phyloP scores from a whole-genome alignment of 1,140 invertebrate genomes.

The Drosophila pectinifera region DNA sequence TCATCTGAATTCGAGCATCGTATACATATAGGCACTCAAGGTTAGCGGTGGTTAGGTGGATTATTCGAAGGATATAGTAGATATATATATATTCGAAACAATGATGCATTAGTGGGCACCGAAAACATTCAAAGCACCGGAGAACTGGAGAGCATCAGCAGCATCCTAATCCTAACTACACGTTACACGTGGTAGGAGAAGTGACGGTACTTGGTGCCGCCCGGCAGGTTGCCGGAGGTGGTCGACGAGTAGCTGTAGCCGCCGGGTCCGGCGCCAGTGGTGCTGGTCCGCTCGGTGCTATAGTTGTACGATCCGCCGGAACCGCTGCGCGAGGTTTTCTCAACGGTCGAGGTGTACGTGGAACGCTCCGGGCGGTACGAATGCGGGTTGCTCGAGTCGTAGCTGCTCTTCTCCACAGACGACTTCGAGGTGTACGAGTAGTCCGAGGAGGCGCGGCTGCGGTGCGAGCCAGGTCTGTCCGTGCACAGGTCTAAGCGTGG shows the following conservation, averaged over 20 bases:
- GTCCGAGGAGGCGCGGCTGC: slow-evolving; percentile 86
- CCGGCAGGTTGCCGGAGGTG: slow-evolving; percentile 90
- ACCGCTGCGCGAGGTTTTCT: slow-evolving; percentile 88
- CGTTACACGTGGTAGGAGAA: slow-evolving; percentile 92
- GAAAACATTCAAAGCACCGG: slow-evolving; percentile 37
- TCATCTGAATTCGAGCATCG: slow-evolving; percentile 53
- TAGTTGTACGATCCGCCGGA: slow-evolving; percentile 89
- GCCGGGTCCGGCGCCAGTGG: slow-evolving; percentile 89
- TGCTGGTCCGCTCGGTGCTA: slow-evolving; percentile 89
- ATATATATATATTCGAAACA: slow-evolving; percentile 34
- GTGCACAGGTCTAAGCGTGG: slow-evolving; percentile 93
- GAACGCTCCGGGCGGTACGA: slow-evolving; percentile 86
- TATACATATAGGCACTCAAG: slow-evolving; percentile 57
- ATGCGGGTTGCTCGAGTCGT: slow-evolving; percentile 86
- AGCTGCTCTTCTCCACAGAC: slow-evolving; percentile 85
- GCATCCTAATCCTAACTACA: slow-evolving; percentile 72
- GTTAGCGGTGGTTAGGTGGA: slow-evolving; percentile 48
- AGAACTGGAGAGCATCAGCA: slow-evolving; percentile 16
- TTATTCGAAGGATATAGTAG: slow-evolving; percentile 36
- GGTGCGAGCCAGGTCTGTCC: slow-evolving; percentile 89
- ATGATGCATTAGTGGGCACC: slow-evolving; percentile 45
- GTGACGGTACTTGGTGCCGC: slow-evolving; percentile 92
- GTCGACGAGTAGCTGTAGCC: slow-evolving; percentile 92
- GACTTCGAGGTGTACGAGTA: slow-evolving; percentile 93
- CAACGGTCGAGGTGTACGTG: slow-evolving; percentile 88